phyloP scores from a whole-genome alignment of 2,113 vertebrate species.

The Elaphurus davidianus region DNA sequence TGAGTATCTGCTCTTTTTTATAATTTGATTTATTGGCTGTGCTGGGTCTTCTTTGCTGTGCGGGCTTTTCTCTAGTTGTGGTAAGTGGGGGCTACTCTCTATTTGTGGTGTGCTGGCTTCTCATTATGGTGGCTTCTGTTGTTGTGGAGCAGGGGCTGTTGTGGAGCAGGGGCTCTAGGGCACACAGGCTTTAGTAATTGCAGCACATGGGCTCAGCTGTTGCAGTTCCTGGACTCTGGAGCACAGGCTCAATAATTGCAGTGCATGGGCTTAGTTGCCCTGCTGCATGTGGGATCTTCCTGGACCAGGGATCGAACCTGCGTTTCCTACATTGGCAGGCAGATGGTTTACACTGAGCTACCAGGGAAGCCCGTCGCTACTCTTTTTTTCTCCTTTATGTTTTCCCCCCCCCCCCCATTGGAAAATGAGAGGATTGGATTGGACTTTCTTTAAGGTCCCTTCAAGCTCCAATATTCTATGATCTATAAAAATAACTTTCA shows the following conservation, averaged over 20 bases:
- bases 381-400: background rate
- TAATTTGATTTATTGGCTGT: background rate
- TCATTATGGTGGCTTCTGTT: background rate
- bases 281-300: background rate
- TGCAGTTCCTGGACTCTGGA: background rate
- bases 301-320: background rate
- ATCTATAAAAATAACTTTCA: slow-evolving; percentile 30
- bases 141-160: background rate
- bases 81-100: background rate
- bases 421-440: background rate
- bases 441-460: background rate
- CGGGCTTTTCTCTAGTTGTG: background rate
- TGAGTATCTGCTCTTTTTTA: background rate
- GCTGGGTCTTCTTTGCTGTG: background rate
- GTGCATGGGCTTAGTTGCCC: background rate
- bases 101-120: background rate
- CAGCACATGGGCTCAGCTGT: background rate
- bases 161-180: background rate
- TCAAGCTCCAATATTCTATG: background rate
- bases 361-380: background rate
- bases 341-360: background rate
- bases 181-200: background rate
- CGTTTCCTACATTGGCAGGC: background rate
- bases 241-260: background rate
- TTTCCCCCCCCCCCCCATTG: background rate